phyloP scores from a whole-genome alignment of 2,113 vertebrate genomes.

The Trinectes maculatus region DNA sequence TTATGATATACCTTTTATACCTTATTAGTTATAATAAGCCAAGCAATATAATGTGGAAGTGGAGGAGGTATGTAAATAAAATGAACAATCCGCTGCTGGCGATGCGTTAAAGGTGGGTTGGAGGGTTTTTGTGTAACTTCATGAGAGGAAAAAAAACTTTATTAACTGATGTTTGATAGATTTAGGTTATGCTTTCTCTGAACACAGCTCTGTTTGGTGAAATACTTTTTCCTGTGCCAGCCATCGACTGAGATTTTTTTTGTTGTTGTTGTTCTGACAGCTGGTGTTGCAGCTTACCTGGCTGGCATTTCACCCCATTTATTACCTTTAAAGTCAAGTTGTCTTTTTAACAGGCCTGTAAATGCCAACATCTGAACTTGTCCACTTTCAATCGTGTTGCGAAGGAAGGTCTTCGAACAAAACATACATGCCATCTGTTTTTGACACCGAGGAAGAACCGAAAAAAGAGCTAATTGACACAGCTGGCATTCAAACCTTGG shows the following conservation, averaged over 20 bases:
- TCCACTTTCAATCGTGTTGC: slow-evolving; percentile 47
- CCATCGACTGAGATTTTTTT: slow-evolving; percentile 25
- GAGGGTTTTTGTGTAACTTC: slow-evolving; percentile 33
- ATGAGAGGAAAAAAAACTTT: slow-evolving; percentile 34
- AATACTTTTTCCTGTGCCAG: slow-evolving; percentile 59
- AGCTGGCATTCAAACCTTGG: slow-evolving; percentile 26
- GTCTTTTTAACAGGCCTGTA: slow-evolving; percentile 63
- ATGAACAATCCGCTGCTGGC: slow-evolving; percentile 58
- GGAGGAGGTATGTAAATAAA: slow-evolving; percentile 6
- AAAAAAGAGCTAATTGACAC: slow-evolving; percentile 43
- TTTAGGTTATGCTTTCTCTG: slow-evolving; percentile 56
- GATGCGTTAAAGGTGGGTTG: slow-evolving; percentile 25
- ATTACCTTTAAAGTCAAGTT: slow-evolving; percentile 55
- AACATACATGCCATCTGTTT: slow-evolving; percentile 69
- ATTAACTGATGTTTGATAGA: slow-evolving; percentile 50
- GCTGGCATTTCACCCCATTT: slow-evolving; percentile 57
- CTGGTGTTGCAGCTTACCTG: slow-evolving; percentile 59
- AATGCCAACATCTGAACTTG: slow-evolving; percentile 51
- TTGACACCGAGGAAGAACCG: slow-evolving; percentile 19
- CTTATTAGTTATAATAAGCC: no score
- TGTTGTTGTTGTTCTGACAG: slow-evolving; percentile 57
- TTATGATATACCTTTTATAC: not conserved
- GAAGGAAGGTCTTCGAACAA: slow-evolving; percentile 57
- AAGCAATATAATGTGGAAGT: no score
- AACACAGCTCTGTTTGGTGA: slow-evolving; percentile 65